Conservation (phyloP, 1,140 invertebrate species). For the Carposina sasakii region DNA sequence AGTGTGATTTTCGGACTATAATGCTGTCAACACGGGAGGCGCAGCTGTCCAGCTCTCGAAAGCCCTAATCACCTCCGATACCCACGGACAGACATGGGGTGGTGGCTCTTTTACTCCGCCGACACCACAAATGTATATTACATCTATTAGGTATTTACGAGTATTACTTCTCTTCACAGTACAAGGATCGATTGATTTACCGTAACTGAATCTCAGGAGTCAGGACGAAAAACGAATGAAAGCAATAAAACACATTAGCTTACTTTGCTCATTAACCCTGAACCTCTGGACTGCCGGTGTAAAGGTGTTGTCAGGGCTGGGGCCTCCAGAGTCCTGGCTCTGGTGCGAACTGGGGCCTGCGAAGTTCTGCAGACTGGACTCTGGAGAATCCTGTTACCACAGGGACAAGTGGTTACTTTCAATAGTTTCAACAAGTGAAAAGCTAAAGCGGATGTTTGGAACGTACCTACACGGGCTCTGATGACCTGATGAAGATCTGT, state of each 20-base stretch:
- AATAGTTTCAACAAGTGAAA: too few relatives aligned
- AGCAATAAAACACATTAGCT: conserved; percentile 12
- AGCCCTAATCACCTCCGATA: too few relatives aligned
- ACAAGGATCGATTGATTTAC: neutral
- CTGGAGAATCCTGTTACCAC: conserved; percentile 36
- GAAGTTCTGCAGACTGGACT: conserved; percentile 30
- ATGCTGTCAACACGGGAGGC: too few relatives aligned
- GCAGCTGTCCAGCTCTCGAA: too few relatives aligned
- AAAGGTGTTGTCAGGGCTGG: conserved; percentile 46
- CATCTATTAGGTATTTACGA: neutral
- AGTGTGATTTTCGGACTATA: too few relatives aligned
- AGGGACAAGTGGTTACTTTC: too few relatives aligned
- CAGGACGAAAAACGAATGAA: neutral
- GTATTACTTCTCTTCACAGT: neutral
- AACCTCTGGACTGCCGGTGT: conserved; percentile 49
- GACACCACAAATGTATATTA: too few relatives aligned
- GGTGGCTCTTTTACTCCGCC: too few relatives aligned
- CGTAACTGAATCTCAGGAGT: conserved; percentile 3
- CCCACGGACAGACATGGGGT: too few relatives aligned
- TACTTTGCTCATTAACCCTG: conserved; percentile 53
- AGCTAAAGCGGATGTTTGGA: too few relatives aligned
- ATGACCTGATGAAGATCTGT: too few relatives aligned
- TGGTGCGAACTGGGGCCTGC: conserved; percentile 29
- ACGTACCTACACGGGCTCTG: too few relatives aligned
- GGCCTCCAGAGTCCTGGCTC: conserved; percentile 50